Evolutionary conservation across 2,797 vertebrate species (phyloP).

Genomic region (Sandelia bainsii): DNA sequence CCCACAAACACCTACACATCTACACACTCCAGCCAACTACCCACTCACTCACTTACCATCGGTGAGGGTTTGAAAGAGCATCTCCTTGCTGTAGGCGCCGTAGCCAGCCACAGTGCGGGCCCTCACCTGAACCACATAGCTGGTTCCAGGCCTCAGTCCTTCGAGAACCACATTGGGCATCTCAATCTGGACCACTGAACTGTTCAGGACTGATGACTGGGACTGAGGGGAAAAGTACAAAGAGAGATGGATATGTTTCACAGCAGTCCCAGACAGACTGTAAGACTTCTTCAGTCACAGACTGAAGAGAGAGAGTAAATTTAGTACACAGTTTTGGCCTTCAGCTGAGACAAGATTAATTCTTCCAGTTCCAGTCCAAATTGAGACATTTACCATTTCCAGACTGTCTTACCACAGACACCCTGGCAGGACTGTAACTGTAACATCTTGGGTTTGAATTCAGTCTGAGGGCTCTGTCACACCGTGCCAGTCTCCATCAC

Average conservation of each 20-base stretch:
- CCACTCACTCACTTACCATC: conserved; percentile 88
- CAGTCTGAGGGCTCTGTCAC: not conserved
- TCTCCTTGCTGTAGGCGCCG: conserved; percentile 94
- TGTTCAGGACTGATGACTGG: conserved; percentile 89
- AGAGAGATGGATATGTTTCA: conserved; percentile 34
- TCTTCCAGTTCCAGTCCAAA: conserved; percentile 24
- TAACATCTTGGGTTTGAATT: conserved; percentile 8
- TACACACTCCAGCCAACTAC: conserved; percentile 34
- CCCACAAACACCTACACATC: conserved; percentile 30
- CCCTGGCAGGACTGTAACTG: conserved; percentile 7
- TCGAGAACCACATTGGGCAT: conserved; percentile 90
- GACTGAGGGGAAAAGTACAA: conserved; percentile 76
- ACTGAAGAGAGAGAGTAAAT: conserved; percentile 13
- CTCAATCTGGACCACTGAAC: conserved; percentile 90
- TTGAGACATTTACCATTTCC: conserved; percentile 25
- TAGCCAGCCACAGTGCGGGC: conserved; percentile 93
- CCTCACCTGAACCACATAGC: conserved; percentile 93
- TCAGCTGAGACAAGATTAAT: conserved; percentile 36
- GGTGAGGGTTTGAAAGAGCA: conserved; percentile 96
- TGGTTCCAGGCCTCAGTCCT: conserved; percentile 89
- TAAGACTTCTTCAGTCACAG: conserved; percentile 30
- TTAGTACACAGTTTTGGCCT: conserved; percentile 27
- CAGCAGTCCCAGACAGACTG: conserved; percentile 3
- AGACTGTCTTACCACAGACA: conserved; percentile 11
- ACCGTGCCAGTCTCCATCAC: not conserved